Base-by-base conservation (phyloP, 2,888 invertebrate species). In the Orthonevra nobilis region DNA sequence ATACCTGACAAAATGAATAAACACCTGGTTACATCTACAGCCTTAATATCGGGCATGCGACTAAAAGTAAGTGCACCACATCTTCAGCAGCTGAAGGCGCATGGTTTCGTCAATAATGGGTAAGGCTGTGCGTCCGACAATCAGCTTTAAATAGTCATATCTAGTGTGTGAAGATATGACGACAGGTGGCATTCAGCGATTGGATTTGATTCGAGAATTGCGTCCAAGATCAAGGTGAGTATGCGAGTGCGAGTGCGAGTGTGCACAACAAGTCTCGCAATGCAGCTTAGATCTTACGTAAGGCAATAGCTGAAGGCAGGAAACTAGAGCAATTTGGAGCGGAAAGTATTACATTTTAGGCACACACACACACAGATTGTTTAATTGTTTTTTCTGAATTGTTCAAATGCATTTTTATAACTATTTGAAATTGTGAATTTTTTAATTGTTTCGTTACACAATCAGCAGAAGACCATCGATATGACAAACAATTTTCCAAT, bases 201-300 rank as follows among this genome's bases (percentile, higher is more conserved):
- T 64, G 38, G n/a, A 60, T 58, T 70, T 36, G 19, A 60, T 60
- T 46, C 46, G n/a, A n/a, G 44, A 60, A 70, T 48, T 60, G 72
- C 64, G 52, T 64, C 52, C 72, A 77, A 77, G 72, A 77, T 77
- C 77, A 77, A 77, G 77, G 77, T 60, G 58, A 72, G 26, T 12
- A 19, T 48, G 46, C 23, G 23, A 4, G 34, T 17, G 46, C 54
- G n/a, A n/a, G n/a, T n/a, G n/a, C n/a, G n/a, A n/a, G n/a, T n/a
- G n/a, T n/a, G n/a, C n/a, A n/a, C n/a, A n/a, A 74, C 56, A 50
- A 58, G 64, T 54, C 44, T 64, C 50, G 46, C 52, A 64, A 54
- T 63, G 58, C 23, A 42, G 19, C 32, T 63, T 17, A 48, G 23
- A 32, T 44, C 36, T 70, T 77, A 60, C 64, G 54, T 70, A 64